These are phyloP conservation scores for Carollia perspicillata DNA, from an alignment of 2,113 vertebrate species.

Conservation along the genomic window DNA sequence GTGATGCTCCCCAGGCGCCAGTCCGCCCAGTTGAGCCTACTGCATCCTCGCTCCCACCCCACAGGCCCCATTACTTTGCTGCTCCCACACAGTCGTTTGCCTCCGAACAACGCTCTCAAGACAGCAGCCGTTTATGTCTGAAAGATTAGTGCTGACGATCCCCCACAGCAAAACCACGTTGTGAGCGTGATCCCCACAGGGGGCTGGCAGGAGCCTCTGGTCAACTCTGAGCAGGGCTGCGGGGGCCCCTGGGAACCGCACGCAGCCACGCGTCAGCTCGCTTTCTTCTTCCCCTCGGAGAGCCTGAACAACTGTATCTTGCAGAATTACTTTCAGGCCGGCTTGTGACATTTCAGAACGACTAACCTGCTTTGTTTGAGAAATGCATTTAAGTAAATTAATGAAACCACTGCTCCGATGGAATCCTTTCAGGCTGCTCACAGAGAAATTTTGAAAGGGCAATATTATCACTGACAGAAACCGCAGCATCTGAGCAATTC, in stretches of 20 bases:
- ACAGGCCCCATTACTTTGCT: neutral
- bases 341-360: constrained; percentile 80
- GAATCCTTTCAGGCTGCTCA: constrained; percentile 73
- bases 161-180: neutral
- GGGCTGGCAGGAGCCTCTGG: constrained; percentile 23
- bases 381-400: constrained; percentile 82
- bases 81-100: neutral
- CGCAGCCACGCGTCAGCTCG: constrained; percentile 3
- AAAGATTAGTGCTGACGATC: constrained; percentile 50
- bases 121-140: neutral
- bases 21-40: neutral
- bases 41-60: neutral
- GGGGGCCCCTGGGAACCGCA: constrained; percentile 28
- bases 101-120: neutral
- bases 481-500: constrained; percentile 65
- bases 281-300: constrained; percentile 12
- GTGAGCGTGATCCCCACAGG: neutral
- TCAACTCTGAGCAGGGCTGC: neutral
- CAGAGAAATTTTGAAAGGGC: constrained; percentile 74
- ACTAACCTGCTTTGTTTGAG: constrained; percentile 77
- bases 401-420: constrained; percentile 68
- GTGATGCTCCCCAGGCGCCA: neutral
- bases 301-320: constrained; percentile 69
- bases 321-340: constrained; percentile 71
- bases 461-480: constrained; percentile 80